These are phyloP conservation scores for Aspiorhynchus laticeps DNA, from an alignment of 2,113 vertebrate species.

Conservation along the genomic window DNA sequence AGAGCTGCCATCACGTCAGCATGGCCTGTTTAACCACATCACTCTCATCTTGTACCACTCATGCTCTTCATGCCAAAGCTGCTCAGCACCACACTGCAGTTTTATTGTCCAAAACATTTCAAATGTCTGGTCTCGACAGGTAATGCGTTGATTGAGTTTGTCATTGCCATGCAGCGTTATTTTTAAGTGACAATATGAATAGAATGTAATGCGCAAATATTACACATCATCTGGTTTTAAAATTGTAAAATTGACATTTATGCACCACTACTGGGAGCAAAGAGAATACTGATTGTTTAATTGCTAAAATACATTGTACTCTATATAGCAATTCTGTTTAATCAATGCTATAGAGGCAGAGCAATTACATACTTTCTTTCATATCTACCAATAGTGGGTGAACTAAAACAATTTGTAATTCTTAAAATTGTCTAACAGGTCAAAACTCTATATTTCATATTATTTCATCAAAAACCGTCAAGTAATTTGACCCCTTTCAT, in stretches of 20 bases:
- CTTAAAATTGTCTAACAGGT: not conserved
- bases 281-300: not conserved
- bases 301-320: not conserved
- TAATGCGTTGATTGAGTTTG: not conserved
- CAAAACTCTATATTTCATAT: not conserved
- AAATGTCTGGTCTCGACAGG: not conserved
- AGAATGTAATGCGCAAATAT: not conserved
- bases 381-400: not conserved
- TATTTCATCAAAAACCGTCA: not conserved
- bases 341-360: not conserved
- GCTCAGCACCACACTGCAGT: slow-evolving; percentile 11
- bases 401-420: not conserved
- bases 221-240: not conserved
- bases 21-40: slow-evolving; percentile 53
- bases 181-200: not conserved
- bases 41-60: not conserved
- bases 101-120: slow-evolving; percentile 19
- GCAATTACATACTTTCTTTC: not conserved
- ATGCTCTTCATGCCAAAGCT: slow-evolving; percentile 17
- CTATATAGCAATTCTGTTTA: not conserved
- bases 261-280: not conserved
- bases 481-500: not conserved
- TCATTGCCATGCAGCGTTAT: not conserved
- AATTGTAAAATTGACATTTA: not conserved
- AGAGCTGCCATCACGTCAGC: slow-evolving; percentile 45